Conservation (phyloP, 2,113 vertebrate genomes). For the Furnarius figulus region DNA sequence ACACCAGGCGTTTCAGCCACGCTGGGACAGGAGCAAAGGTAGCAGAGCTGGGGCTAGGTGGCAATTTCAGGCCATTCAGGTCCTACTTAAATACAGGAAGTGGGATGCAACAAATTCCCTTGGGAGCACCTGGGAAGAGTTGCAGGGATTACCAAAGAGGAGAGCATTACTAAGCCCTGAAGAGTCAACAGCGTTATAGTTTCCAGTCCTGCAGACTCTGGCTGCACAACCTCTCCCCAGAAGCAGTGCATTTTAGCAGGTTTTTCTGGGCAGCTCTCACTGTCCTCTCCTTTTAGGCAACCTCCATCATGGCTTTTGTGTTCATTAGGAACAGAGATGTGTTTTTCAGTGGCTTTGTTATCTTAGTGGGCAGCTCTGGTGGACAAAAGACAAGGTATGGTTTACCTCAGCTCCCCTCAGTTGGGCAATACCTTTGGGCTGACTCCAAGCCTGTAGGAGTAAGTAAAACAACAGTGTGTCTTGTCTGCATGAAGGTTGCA, state of each 20-base stretch:
- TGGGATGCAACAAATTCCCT: neutral
- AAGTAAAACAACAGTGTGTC: neutral
- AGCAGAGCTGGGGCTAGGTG: too few relatives aligned
- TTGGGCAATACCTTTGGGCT: neutral
- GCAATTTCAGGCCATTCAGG: neutral
- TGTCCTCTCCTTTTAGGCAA: neutral
- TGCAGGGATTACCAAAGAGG: neutral
- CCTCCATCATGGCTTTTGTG: rapidly evolving
- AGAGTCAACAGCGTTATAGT: neutral
- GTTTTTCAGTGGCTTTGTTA: neutral
- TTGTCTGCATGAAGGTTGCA: neutral
- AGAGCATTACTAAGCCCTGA: neutral
- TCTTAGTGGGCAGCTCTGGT: neutral
- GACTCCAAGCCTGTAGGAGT: neutral
- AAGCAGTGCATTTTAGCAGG: neutral
- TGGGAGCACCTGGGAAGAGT: neutral
- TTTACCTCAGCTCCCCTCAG: neutral
- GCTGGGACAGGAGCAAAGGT: neutral
- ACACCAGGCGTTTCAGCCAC: rapidly evolving
- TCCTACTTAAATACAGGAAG: neutral
- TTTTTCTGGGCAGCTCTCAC: neutral
- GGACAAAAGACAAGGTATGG: neutral
- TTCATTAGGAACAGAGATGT: neutral
- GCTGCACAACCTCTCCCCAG: neutral
- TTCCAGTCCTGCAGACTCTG: neutral